Conservation (phyloP, 92 coral and sea anemone genomes). For the Porites evermanni region DNA sequence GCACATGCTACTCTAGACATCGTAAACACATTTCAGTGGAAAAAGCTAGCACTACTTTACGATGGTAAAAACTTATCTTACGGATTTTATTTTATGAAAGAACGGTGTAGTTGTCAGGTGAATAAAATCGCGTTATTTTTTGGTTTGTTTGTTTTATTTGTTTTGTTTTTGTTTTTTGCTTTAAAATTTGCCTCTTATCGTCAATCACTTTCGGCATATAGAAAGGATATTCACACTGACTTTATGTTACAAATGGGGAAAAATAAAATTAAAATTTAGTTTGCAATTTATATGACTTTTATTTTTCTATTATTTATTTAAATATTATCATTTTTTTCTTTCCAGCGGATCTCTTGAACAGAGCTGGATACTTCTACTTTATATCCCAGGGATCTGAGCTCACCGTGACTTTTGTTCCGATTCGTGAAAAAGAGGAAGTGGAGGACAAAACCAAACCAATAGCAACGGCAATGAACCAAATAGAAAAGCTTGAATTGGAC, state of each 20-base stretch:
- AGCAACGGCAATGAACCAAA: slow-evolving; percentile 9
- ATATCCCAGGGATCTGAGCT: background rate
- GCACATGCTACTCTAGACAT: slow-evolving; percentile 54
- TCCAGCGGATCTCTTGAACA: background rate
- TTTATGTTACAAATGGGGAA: too few relatives aligned
- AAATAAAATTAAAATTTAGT: too few relatives aligned
- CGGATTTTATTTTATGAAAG: background rate
- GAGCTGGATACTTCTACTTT: background rate
- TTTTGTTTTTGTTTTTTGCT: background rate
- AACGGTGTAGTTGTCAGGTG: too few relatives aligned
- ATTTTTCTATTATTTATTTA: too few relatives aligned
- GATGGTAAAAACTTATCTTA: background rate
- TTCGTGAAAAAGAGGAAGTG: background rate
- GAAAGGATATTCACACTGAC: too few relatives aligned
- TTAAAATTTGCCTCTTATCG: background rate
- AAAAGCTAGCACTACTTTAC: background rate
- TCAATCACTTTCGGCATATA: background rate
- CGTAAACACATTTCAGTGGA: slow-evolving; percentile 12
- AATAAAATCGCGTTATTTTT: background rate
- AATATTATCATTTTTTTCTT: background rate
- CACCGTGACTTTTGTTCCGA: background rate
- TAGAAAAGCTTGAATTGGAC: slow-evolving; percentile 35
- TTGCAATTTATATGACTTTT: too few relatives aligned
- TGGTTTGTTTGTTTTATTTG: background rate
- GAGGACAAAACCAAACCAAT: background rate